Conservation (phyloP, 2,797 vertebrate genomes). For the Pteropus rufus region DNA sequence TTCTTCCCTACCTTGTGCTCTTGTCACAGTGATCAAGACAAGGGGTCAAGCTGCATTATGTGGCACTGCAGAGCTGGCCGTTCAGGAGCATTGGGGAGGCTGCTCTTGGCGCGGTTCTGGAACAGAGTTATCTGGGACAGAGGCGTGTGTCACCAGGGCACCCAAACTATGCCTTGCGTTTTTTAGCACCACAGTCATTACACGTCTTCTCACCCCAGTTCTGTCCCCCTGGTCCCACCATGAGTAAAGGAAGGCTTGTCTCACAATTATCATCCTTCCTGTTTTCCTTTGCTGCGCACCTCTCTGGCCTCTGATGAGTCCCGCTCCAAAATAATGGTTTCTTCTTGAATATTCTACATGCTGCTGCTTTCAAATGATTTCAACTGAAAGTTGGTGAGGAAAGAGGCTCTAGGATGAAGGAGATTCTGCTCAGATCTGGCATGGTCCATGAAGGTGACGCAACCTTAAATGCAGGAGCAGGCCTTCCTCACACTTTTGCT, state of each 20-base stretch:
- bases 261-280: neutral
- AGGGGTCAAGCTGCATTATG: neutral
- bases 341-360: neutral
- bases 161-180: neutral
- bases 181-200: neutral
- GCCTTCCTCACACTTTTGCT: neutral
- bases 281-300: neutral
- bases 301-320: neutral
- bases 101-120: neutral
- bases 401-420: neutral
- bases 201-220: neutral
- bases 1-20: neutral
- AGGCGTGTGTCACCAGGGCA: accelerated
- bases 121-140: accelerated
- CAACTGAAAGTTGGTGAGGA: neutral
- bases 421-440: neutral
- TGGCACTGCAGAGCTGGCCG: accelerated
- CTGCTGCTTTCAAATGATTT: neutral
- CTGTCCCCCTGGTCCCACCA: neutral
- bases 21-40: neutral
- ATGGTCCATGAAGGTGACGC: neutral
- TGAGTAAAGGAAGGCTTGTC: neutral
- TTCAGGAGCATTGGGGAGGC: neutral
- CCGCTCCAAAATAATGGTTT: neutral
- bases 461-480: neutral